Conservation (phyloP, 2,113 vertebrate species). For the Hipposideros armiger region DNA sequence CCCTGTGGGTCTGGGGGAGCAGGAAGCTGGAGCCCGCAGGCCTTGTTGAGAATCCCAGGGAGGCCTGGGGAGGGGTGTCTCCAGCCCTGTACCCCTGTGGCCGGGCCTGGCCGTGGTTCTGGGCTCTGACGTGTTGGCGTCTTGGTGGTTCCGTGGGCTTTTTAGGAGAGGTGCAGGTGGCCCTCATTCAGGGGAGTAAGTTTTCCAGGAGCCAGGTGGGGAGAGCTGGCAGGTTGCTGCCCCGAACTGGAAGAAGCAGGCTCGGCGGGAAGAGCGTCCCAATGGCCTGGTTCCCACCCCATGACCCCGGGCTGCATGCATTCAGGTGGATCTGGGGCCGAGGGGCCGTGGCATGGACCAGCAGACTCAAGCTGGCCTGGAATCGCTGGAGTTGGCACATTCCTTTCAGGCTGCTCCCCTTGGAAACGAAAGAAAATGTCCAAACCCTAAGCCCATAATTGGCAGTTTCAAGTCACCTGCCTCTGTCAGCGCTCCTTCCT, state of each 20-base stretch:
- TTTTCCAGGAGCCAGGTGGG: not conserved
- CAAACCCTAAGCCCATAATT: not conserved
- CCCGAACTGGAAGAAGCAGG: rapidly evolving
- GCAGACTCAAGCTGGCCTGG: not conserved
- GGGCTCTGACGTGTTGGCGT: not conserved
- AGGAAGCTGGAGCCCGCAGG: not conserved
- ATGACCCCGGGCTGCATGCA: rapidly evolving
- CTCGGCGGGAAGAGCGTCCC: not conserved
- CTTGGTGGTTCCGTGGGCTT: not conserved
- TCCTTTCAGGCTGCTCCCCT: not conserved
- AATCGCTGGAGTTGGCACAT: not conserved
- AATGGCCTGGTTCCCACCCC: not conserved
- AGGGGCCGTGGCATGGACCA: not conserved
- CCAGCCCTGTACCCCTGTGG: not conserved
- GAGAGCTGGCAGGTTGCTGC: not conserved
- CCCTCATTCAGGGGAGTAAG: rapidly evolving
- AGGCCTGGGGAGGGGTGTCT: not conserved
- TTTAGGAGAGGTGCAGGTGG: not conserved
- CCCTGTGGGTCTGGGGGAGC: not conserved
- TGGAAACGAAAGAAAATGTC: not conserved
- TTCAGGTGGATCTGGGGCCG: rapidly evolving
- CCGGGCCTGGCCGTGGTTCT: not conserved
- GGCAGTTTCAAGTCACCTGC: not conserved
- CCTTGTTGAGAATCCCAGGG: not conserved
- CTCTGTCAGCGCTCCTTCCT: not conserved